Percentiles rank a stretch among this genome's conserved stretches.
Conservation (phyloP, 1,140 invertebrate genomes). For the Marisa cornuarietis region DNA sequence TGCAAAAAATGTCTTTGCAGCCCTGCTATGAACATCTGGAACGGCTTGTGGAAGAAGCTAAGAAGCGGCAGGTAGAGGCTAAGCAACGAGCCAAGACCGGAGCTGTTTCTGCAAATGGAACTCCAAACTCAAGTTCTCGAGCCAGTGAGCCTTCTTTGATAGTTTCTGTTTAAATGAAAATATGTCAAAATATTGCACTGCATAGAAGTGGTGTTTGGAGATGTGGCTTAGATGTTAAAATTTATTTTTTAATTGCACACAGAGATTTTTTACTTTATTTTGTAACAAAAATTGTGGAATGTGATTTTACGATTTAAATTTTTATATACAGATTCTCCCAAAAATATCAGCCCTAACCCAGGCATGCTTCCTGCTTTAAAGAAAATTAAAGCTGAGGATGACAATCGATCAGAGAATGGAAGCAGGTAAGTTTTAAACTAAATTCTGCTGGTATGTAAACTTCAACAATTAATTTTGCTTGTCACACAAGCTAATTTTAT, state of each 20-base stretch:
- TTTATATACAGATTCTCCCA: conserved; percentile 48
- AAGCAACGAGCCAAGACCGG: conserved; percentile 73
- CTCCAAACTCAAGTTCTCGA: conserved; percentile 58
- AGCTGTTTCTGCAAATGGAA: conserved; percentile 51
- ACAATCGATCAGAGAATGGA: conserved; percentile 36
- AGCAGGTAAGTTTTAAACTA: not conserved
- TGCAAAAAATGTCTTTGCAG: conserved; percentile 62
- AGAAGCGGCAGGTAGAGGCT: conserved; percentile 79
- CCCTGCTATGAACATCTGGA: conserved; percentile 81
- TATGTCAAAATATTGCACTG: not conserved
- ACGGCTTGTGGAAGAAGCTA: conserved; percentile 78
- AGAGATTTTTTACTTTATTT: not conserved
- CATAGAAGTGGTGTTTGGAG: not conserved
- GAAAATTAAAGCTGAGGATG: conserved; percentile 41
- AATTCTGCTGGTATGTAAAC: too few species aligned
- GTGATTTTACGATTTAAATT: conserved; percentile 1
- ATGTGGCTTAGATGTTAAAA: not conserved
- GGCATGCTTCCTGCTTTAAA: conserved; percentile 32
- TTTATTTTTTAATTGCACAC: not conserved
- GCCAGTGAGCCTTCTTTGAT: conserved; percentile 40
- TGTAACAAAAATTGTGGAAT: not conserved
- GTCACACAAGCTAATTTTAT: too few species aligned
- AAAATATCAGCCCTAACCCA: conserved; percentile 52
- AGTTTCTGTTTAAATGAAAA: not conserved
- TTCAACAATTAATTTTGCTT: too few species aligned